Conservation (phyloP, 2,888 invertebrate species). For the Creontiades dilutus region DNA sequence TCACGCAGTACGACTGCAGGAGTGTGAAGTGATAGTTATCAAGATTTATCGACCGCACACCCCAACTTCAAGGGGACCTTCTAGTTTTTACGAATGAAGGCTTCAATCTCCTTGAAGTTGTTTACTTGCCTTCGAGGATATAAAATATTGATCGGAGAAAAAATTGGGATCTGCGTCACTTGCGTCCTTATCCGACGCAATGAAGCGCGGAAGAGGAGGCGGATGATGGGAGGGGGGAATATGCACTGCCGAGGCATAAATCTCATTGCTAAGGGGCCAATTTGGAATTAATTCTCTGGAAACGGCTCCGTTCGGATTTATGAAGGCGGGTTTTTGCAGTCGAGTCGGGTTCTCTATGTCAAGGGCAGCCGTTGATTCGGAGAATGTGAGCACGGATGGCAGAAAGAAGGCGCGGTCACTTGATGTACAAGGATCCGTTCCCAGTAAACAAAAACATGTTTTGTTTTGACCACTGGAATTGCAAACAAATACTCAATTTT, state of each 20-base stretch:
- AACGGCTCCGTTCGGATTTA: conserved; percentile 31
- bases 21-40: no score
- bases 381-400: conserved; percentile 19
- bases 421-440: not conserved
- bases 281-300: conserved; percentile 52
- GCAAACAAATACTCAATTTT: no score
- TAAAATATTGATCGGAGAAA: not conserved
- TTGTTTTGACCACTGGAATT: no score
- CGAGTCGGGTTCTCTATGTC: conserved; percentile 29
- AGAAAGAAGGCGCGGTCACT: not conserved
- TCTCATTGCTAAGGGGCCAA: conserved; percentile 38
- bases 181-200: not conserved
- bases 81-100: not conserved
- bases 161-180: not conserved
- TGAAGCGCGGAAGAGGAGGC: not conserved
- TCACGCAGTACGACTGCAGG: no score
- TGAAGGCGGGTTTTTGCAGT: conserved; percentile 40
- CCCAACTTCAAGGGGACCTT: not conserved
- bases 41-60: no score
- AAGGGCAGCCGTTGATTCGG: conserved; percentile 40
- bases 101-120: conserved; percentile 30
- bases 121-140: not conserved
- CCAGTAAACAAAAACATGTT: not conserved
- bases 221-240: not conserved
- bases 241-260: conserved; percentile 7